Conservation (phyloP, 2,797 vertebrate genomes). For the Tympanoctomys barrerae region DNA sequence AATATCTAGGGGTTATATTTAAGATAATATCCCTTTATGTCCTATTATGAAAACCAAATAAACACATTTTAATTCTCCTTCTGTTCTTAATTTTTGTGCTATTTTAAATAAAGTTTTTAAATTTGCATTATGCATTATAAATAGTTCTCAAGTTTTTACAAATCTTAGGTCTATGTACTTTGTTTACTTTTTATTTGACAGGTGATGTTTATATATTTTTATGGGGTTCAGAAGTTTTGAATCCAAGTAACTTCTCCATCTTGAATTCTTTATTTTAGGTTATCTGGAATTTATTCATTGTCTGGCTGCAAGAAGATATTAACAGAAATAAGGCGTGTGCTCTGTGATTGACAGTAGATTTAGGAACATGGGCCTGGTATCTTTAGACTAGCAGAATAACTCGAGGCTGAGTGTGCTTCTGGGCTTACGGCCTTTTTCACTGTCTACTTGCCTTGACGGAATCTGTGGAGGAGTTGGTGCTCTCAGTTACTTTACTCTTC, state of each 20-base stretch:
- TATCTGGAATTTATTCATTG: neutral
- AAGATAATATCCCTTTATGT: neutral
- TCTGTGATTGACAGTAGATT: neutral
- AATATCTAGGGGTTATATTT: neutral
- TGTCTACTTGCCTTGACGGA: neutral
- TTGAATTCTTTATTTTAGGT: neutral
- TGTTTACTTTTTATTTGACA: neutral
- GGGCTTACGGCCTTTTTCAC: rapidly evolving
- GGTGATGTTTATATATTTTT: neutral
- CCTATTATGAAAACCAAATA: neutral
- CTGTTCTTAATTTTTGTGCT: neutral
- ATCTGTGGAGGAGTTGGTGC: neutral
- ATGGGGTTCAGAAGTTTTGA: neutral
- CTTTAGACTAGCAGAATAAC: neutral
- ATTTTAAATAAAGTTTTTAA: neutral
- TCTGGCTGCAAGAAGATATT: neutral
- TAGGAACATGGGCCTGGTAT: too few relatives aligned
- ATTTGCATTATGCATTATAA: neutral
- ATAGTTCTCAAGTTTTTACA: neutral
- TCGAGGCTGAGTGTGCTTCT: neutral
- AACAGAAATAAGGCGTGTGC: neutral
- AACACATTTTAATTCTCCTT: neutral
- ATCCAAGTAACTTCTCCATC: neutral
- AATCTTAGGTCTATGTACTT: neutral
- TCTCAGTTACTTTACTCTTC: neutral